Percentiles rank a stretch among this genome's conserved stretches.
Conservation (phyloP, 2,797 vertebrate species). For the Squalus acanthias region DNA sequence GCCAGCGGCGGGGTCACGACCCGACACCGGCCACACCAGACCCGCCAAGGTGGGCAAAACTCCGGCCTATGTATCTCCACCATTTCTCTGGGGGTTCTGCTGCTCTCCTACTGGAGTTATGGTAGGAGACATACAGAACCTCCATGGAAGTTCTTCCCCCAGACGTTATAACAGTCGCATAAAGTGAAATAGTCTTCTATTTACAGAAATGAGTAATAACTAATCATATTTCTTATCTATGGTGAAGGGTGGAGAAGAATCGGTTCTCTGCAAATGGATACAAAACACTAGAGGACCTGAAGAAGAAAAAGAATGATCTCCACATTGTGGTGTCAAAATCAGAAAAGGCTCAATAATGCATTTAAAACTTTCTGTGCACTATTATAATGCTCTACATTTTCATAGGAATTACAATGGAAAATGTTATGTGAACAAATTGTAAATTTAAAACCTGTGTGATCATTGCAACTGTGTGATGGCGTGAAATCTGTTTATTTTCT, state of each 20-base stretch:
- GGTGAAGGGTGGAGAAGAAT: slow-evolving; percentile 15
- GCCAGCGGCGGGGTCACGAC: too few relatives aligned
- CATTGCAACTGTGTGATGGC: neutral
- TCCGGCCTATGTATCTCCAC: neutral
- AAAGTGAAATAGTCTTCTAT: neutral
- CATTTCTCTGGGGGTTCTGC: neutral
- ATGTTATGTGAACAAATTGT: neutral
- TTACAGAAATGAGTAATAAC: neutral
- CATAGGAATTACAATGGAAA: neutral
- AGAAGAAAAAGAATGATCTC: neutral
- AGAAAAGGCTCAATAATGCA: neutral
- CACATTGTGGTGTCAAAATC: neutral
- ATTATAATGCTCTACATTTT: neutral
- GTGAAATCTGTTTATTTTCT: neutral
- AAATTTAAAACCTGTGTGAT: neutral
- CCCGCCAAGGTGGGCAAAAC: too few relatives aligned
- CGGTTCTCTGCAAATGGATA: neutral
- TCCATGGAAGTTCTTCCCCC: neutral
- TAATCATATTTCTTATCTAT: neutral
- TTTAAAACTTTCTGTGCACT: neutral
- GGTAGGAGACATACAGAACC: neutral
- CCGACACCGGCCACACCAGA: too few relatives aligned
- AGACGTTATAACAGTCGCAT: neutral
- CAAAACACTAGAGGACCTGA: neutral
- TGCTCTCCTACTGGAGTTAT: neutral